phyloP scores from a whole-genome alignment of 2,113 vertebrate species.

The Ceuthmochares aereus region DNA sequence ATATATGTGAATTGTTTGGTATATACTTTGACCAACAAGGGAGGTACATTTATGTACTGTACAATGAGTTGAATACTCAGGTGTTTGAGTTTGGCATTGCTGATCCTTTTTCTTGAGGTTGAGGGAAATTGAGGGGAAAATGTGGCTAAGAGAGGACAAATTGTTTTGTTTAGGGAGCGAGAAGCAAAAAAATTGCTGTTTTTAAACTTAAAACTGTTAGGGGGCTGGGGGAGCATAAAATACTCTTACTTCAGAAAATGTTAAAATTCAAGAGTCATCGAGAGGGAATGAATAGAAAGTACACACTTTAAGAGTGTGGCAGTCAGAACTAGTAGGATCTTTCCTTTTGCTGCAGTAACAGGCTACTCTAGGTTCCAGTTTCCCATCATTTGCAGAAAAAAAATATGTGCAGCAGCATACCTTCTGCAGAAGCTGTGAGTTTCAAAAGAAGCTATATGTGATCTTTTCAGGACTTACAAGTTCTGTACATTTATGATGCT shows the following conservation, averaged over 20 bases:
- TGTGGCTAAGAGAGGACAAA: neutral
- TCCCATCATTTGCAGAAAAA: neutral
- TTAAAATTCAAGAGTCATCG: neutral
- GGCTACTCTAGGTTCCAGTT: neutral
- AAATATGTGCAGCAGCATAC: neutral
- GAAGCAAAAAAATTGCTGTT: neutral
- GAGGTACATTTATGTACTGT: neutral
- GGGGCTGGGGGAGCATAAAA: neutral
- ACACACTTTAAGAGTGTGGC: neutral
- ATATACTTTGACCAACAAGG: neutral
- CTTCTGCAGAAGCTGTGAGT: neutral
- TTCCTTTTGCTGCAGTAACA: neutral
- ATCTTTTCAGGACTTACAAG: neutral
- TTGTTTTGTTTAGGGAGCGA: neutral
- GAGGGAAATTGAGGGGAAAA: neutral
- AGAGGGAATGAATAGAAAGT: neutral
- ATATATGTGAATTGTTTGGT: neutral
- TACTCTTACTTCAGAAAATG: neutral
- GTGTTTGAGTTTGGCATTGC: neutral
- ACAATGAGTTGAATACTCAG: neutral
- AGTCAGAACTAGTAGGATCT: neutral
- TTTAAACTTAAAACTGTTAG: neutral
- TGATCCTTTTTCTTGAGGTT: neutral
- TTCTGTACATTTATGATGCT: neutral
- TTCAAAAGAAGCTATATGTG: neutral